Evolutionary conservation across 2,113 vertebrate species (phyloP), one percentile per base, ranked within the genome.

Genomic region (Poicephalus meyeri): DNA sequence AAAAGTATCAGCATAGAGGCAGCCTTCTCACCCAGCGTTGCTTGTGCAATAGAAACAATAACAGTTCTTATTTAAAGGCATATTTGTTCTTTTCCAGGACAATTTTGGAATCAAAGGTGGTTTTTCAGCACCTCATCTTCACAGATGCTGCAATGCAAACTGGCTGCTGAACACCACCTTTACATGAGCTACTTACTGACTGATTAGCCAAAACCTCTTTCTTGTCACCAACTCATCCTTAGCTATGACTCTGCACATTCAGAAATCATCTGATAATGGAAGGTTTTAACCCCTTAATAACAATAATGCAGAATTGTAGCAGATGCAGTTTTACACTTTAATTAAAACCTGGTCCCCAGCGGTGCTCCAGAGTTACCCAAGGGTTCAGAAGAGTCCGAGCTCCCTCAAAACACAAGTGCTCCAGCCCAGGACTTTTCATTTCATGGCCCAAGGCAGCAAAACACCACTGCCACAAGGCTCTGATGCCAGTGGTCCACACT

Each of bases 41-140:
- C 28, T 31, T 8, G 3, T 39, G 28, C 58, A 71, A 50, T 1
- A 76, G 53, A 56, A 88, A 49, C 19, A n/a, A 46, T 7, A 19
- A 13, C 1, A 2, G 6, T 18, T 19, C 33, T n/a, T 37, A 24
- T 74, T 55, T 68, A 42, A 44, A 80, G 15, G 23, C 1, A 0
- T 21, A 13, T 55, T 37, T 5, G 2, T 72, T 53, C 23, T 66
- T 61, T 61, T 42, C 77, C 35, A 26, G 50, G 50, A 52, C 10
- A 29, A 23, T 26, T 66, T 63, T 53, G 9, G 29, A 52, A 65
- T 44, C 24, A 55, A 73, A 61, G 33, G 28, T 3, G 0, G 26
- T n/a, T 60, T 64, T 47, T 49, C 53, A 73, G 31, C n/a, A 16
- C 17, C 80, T 64, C 55, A 13, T 11, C 37, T 80, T 61, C 26